Base-by-base conservation (phyloP, 2,797 vertebrate genomes). In the Taenioides sp. region DNA sequence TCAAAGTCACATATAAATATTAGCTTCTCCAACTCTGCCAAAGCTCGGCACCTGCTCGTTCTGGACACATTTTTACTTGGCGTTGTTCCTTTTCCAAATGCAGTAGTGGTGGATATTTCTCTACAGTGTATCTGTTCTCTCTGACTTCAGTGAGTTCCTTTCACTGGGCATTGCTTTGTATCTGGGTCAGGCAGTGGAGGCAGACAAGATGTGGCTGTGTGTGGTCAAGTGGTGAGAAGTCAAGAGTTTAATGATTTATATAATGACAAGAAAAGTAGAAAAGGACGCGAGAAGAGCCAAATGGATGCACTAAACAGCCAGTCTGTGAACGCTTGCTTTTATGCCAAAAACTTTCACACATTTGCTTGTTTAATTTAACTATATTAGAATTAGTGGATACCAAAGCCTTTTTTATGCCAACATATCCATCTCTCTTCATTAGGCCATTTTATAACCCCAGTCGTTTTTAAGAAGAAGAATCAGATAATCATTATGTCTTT, bases 11-110 rank as follows among this genome's bases (percentile, higher is more conserved):
- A 67, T 27, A 60, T 78, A 76, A 73, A 2, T 77, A 79, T 78
- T 77, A 77, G 73, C 69, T 76, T 60, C 72, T 75, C 65, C 77
- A 80, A 79, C 76, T 86, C 80, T 85, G 84, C 87, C 83, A 82
- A 88, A 80, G 80, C 81, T 67, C 73, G 81, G 80, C 77, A 79
- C 72, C 78, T 73, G 78, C 73, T 88, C 77, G 34, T 76, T 62
- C 69, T 66, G 74, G 75, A 73, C 34, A 17, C 78, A 49, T 37
- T 47, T 82, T 66, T 75, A 43, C 76, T 78, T 70, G 69, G 66
- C 55, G 54, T 7, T 55, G 50, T 67, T 16, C 27, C 62, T 71
- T 70, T 25, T 78, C 65, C 67, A 68, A 57, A 80, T 77, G 76
- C 72, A 78, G 65, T 80, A 83, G 75, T 71, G 79, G 66, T 75